Conservation (phyloP, 2,888 invertebrate species). For the Odontomyia ornata region DNA sequence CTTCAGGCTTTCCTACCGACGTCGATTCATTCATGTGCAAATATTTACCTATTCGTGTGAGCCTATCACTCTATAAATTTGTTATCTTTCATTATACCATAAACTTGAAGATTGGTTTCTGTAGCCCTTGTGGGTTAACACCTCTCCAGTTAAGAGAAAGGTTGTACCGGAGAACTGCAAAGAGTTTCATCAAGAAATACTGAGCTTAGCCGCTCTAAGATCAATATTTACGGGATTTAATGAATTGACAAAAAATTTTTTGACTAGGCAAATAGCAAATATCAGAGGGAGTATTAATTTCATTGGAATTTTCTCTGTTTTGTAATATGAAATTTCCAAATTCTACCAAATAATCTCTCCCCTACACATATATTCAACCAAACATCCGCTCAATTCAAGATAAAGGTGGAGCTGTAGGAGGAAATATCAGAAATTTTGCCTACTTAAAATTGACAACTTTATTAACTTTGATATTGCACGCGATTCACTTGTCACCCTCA, state of each 20-base stretch:
- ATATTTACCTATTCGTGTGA: conserved; percentile 48
- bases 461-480: conserved; percentile 52
- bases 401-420: conserved; percentile 17
- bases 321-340: too few relatives aligned
- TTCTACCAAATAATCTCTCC: too few relatives aligned
- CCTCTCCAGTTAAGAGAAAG: neutral
- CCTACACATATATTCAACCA: too few relatives aligned
- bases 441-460: conserved; percentile 52
- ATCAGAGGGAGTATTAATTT: too few relatives aligned
- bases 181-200: too few relatives aligned
- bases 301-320: too few relatives aligned
- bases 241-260: too few relatives aligned
- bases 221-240: too few relatives aligned
- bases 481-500: conserved; percentile 48
- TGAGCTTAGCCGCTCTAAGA: too few relatives aligned
- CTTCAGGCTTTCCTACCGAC: conserved; percentile 13
- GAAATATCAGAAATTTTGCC: conserved; percentile 48
- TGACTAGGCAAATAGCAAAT: too few relatives aligned
- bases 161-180: neutral
- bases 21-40: conserved; percentile 46
- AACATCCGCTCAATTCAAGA: neutral
- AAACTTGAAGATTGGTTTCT: conserved; percentile 36
- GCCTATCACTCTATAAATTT: conserved; percentile 46
- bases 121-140: conserved; percentile 36
- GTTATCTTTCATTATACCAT: conserved; percentile 43